Evolutionary conservation across 1,140 invertebrate genomes (phyloP), one percentile per base, ranked within the genome.

Genomic region (Zeugodacus cucurbitae): DNA sequence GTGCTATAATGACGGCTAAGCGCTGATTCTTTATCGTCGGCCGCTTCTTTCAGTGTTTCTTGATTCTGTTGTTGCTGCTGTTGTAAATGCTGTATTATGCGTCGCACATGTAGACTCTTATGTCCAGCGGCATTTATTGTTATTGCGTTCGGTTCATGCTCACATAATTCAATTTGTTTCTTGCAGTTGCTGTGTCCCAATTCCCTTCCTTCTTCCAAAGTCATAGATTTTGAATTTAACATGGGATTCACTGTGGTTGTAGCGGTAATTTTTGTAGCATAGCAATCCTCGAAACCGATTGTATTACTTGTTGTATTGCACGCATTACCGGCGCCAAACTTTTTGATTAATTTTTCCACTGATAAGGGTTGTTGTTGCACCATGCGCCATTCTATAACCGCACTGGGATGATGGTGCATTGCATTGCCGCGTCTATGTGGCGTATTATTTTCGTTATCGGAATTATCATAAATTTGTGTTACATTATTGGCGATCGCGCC

Each of bases 1-100:
- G 90, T 91, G 17, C 90, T 91, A 58, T 93, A 93, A 87, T 93
- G 93, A 44, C 89, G 89, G 37, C 90, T 91, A 1, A 92, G 58
- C 64, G 92, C 89, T 32, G 91, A 90, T 1, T 90, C 90, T 89
- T 44, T 54, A 54, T 78, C 74, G 20, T 74, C 14, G 74, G 3
- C 8, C 44, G 44, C 6, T 37, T 67, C 70, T 41, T 67, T 57
- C 3, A 64, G 17, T 44, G 32, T 20, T 3, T 70, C 20, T 26
- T 62, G 32, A 44, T 67, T 62, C n/a, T 74, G 48, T 22, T 58
- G 67, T 22, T 32, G n/a, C 20, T 67, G 89, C 59, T 89, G 86
- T n/a, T 87, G 88, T 6, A 57, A 20, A n/a, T 62, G 86, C 10
- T 86, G 82, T 26, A 86, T 57, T 54, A 82, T 5, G 3, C 74